A percentile compares a stretch with the other conserved stretches of the same genome.
phyloP scores from a whole-genome alignment of 2,888 invertebrate genomes.

The Lasioglossum morio region DNA sequence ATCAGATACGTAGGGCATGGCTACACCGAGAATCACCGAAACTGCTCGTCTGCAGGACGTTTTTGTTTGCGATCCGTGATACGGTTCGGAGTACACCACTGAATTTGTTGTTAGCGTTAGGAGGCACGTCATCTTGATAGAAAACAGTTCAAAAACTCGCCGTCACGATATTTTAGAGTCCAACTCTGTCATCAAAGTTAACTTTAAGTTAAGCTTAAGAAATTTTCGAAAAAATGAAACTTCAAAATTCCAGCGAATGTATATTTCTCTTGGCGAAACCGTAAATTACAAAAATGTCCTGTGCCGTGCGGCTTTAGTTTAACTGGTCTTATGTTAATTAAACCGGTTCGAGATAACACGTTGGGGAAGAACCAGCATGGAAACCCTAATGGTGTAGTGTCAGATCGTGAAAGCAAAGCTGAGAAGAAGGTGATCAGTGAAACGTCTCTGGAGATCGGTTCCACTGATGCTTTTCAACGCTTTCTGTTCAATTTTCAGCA shows the following conservation, averaged over 20 bases:
- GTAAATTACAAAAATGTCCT: constrained; percentile 11
- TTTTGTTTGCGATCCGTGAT: neutral
- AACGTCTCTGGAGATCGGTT: neutral
- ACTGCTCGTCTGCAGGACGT: neutral
- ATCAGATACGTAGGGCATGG: constrained; percentile 20
- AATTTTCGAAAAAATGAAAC: neutral
- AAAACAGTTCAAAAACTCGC: neutral
- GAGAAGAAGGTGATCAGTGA: neutral
- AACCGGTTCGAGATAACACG: constrained; percentile 6
- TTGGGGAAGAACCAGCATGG: constrained; percentile 1
- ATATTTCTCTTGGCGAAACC: neutral
- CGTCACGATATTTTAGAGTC: neutral
- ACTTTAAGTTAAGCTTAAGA: neutral
- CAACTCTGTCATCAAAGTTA: neutral
- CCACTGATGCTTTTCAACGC: constrained; percentile 6
- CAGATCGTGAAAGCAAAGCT: neutral
- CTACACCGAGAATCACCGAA: neutral
- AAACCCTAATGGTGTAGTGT: neutral
- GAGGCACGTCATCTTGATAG: neutral
- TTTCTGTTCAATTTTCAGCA: constrained; percentile 1
- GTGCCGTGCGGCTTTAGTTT: neutral
- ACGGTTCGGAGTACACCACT: neutral
- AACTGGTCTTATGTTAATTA: neutral
- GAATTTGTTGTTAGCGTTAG: neutral
- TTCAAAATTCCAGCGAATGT: neutral